A percentile compares a stretch with the other conserved stretches of the same genome.
Conservation (phyloP, 1,140 invertebrate species). For the Drosophila repleta region DNA sequence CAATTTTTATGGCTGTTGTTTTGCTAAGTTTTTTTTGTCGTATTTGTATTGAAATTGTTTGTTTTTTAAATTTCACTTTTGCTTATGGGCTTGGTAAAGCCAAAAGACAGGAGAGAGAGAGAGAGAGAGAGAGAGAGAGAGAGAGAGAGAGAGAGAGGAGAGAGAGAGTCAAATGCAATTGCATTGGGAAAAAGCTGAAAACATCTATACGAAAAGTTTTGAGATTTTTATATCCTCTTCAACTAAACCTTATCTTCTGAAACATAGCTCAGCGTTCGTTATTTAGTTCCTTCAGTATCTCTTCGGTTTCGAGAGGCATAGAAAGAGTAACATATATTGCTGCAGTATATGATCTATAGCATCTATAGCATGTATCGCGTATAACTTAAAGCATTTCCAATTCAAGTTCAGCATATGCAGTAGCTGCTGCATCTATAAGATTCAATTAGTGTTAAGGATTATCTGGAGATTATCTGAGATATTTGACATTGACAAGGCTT, state of each 20-base stretch:
- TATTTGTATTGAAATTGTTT: conserved; percentile 13
- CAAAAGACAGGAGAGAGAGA: not conserved
- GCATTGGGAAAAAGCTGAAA: not conserved
- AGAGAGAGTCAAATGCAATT: conserved; percentile 2
- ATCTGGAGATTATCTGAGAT: not conserved
- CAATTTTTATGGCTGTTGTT: conserved; percentile 46
- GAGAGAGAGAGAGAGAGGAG: not conserved
- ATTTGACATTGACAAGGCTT: conserved; percentile 2
- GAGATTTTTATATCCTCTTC: too few species aligned
- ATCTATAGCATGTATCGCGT: too few species aligned
- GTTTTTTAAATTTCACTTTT: conserved; percentile 52
- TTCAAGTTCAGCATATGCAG: too few species aligned
- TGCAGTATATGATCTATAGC: too few species aligned
- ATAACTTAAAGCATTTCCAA: too few species aligned
- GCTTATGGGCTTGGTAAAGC: not conserved
- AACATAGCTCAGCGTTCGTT: too few species aligned
- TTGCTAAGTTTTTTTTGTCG: conserved; percentile 18
- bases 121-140: not conserved
- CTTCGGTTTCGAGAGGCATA: too few species aligned
- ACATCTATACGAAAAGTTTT: not conserved
- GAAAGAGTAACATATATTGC: too few species aligned
- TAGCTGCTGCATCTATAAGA: too few species aligned
- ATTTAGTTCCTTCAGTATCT: too few species aligned
- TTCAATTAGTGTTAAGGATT: too few species aligned
- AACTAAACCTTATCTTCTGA: too few species aligned